Evolutionary conservation across 2,888 invertebrate genomes (phyloP).

Genomic region (Adelphocoris suturalis): DNA sequence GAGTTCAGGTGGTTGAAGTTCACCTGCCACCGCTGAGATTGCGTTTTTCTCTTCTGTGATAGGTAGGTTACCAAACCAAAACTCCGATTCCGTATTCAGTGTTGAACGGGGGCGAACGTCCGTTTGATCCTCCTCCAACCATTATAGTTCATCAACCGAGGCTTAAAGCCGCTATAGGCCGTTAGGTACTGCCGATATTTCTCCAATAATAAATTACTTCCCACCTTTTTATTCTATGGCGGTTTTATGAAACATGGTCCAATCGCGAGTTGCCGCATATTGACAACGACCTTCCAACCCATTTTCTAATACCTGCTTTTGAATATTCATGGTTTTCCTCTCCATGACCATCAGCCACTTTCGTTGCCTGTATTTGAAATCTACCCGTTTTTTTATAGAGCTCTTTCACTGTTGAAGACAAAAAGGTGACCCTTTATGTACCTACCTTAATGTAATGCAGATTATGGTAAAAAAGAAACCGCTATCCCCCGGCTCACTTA

Average conservation of each 20-base stretch:
- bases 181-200: slow-evolving; percentile 25
- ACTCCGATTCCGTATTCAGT: background rate
- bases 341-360: background rate
- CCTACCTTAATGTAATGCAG: no score
- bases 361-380: background rate
- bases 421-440: background rate
- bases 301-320: slow-evolving; percentile 10
- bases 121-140: background rate
- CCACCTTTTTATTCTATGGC: background rate
- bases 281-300: background rate
- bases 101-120: background rate
- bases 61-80: no score
- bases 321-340: slow-evolving; percentile 9
- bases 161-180: slow-evolving; percentile 12
- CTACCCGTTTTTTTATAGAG: background rate
- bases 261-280: slow-evolving; percentile 16
- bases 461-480: no score
- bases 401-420: background rate
- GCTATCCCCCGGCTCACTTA: background rate
- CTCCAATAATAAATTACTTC: slow-evolving; percentile 11
- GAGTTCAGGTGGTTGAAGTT: no score
- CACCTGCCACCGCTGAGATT: no score
- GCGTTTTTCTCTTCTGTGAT: no score
- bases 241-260: slow-evolving; percentile 36
- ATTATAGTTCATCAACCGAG: slow-evolving; percentile 39